These are phyloP conservation scores for Ploceus nigricollis DNA, from an alignment of 2,113 vertebrate genomes.

Conservation along the genomic window DNA sequence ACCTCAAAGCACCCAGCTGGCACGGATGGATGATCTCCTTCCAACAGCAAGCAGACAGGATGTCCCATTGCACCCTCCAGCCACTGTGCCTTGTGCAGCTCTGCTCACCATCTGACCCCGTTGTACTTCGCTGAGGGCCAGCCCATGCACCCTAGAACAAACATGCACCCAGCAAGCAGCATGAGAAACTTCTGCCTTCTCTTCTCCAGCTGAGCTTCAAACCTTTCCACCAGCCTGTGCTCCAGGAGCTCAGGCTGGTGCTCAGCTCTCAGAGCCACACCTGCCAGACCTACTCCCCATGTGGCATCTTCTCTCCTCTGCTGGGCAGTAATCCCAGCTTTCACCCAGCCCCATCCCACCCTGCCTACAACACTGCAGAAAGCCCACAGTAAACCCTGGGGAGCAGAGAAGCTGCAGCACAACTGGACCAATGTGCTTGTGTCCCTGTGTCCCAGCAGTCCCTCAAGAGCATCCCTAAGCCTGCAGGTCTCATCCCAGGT, in stretches of 20 bases:
- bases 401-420: not conserved
- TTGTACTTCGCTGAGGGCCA: not conserved
- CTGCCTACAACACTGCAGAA: not conserved
- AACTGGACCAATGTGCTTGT: not conserved
- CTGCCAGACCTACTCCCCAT: not conserved
- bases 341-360: not conserved
- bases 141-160: not conserved
- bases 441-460: not conserved
- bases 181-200: not conserved
- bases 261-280: not conserved
- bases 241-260: not conserved
- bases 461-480: not conserved
- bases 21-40: not conserved
- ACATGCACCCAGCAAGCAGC: not conserved
- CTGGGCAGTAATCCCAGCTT: accelerated
- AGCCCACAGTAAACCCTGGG: not conserved
- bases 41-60: not conserved
- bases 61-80: not conserved
- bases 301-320: not conserved
- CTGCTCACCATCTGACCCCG: not conserved
- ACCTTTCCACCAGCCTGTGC: not conserved
- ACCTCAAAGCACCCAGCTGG: not conserved
- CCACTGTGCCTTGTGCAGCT: not conserved
- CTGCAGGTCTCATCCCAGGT: not conserved
- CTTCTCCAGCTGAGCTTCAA: not conserved